Conservation (phyloP, 2,888 invertebrate genomes). For the Parnassius glacialis region DNA sequence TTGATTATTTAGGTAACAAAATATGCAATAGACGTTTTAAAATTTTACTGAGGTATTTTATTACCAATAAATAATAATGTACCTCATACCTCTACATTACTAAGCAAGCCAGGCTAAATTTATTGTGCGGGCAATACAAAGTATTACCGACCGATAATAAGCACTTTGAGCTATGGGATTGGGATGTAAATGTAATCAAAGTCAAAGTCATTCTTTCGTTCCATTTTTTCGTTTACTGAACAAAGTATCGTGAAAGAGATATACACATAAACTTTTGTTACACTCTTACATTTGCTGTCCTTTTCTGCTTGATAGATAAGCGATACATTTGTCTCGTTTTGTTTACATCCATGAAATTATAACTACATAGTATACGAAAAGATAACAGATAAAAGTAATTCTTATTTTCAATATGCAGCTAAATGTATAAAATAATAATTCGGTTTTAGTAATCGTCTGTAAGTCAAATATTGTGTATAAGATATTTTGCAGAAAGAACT, state of each 20-base stretch:
- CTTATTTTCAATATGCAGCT: neutral
- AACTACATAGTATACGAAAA: conserved; percentile 54
- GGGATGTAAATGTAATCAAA: conserved; percentile 22
- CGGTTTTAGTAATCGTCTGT: neutral
- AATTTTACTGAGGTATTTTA: no score
- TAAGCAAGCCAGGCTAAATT: no score
- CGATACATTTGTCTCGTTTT: conserved; percentile 64
- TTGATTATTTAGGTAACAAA: no score
- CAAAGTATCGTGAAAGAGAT: conserved; percentile 48
- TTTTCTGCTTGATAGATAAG: conserved; percentile 53
- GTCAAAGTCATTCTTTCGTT: conserved; percentile 28
- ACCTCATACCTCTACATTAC: no score
- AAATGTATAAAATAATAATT: neutral
- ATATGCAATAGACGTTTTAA: no score
- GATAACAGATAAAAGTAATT: conserved; percentile 38
- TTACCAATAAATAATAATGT: no score
- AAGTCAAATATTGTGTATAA: no score
- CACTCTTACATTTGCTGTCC: conserved; percentile 48
- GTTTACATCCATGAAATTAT: conserved; percentile 70
- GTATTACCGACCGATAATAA: conserved; percentile 10
- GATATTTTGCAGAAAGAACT: no score
- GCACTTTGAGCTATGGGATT: conserved; percentile 19
- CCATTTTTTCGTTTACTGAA: conserved; percentile 35
- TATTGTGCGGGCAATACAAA: conserved; percentile 9
- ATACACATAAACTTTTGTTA: conserved; percentile 43